Evolutionary conservation across 2,888 invertebrate genomes (phyloP).

Genomic region (Protophormia terraenovae): DNA sequence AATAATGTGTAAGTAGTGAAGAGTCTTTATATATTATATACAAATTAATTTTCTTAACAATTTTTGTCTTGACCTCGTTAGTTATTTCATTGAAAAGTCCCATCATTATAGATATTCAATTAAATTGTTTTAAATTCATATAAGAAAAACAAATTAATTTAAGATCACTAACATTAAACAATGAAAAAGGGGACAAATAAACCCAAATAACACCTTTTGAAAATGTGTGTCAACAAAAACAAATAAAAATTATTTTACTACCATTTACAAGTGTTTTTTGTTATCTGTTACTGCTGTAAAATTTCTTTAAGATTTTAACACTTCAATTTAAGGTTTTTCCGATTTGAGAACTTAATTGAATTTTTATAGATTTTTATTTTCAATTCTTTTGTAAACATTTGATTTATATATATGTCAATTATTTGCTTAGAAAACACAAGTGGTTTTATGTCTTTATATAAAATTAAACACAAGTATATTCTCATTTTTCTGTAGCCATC

Average conservation of each 20-base stretch:
- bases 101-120: too few species aligned
- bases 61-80: too few species aligned
- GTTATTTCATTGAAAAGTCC: too few species aligned
- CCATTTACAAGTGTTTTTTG: neutral
- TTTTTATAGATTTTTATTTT: neutral
- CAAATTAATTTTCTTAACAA: too few species aligned
- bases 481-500: neutral
- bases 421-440: conserved; percentile 4
- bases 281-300: too few species aligned
- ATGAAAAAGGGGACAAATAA: neutral
- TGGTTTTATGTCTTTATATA: neutral
- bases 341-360: neutral
- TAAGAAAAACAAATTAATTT: neutral
- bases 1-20: too few species aligned
- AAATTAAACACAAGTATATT: neutral
- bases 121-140: neutral
- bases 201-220: neutral
- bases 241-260: neutral
- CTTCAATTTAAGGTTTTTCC: neutral
- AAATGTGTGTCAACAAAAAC: neutral
- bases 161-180: neutral
- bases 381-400: neutral
- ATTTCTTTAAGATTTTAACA: neutral
- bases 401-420: neutral
- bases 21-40: too few species aligned